Percentiles rank a stretch among this genome's conserved stretches.
Conservation (phyloP, 2,797 vertebrate genomes). For the Loris lydekkerianus region DNA sequence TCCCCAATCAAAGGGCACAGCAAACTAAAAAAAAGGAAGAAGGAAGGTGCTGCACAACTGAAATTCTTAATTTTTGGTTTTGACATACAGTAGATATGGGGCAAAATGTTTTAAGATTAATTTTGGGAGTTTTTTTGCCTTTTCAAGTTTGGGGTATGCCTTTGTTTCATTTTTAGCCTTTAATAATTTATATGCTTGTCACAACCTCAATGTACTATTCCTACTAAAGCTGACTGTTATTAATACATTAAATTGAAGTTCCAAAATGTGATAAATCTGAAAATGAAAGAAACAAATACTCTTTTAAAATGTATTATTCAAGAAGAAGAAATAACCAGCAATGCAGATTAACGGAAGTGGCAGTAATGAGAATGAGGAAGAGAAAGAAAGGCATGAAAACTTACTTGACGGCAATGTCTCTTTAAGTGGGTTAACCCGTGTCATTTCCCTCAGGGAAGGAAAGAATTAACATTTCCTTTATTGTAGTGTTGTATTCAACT, state of each 20-base stretch:
- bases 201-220: not conserved
- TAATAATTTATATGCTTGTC: slow-evolving; percentile 58
- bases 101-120: not conserved
- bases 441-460: not conserved
- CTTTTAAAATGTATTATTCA: not conserved
- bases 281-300: not conserved
- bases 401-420: not conserved
- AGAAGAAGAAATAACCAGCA: not conserved
- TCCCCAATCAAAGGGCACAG: slow-evolving; percentile 14
- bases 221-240: slow-evolving; percentile 9
- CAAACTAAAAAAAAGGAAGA: not conserved
- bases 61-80: not conserved
- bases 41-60: not conserved
- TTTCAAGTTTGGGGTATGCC: not conserved
- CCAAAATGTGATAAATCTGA: slow-evolving; percentile 27
- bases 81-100: not conserved
- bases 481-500: not conserved
- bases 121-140: not conserved
- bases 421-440: not conserved
- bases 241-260: slow-evolving; percentile 36
- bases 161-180: slow-evolving; percentile 60
- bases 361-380: not conserved
- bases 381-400: not conserved
- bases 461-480: slow-evolving; percentile 3
- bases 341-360: not conserved